Evolutionary conservation across 2,797 vertebrate genomes (phyloP), one percentile per base, ranked within the genome.

Genomic region (Sebastes melanostomus): DNA sequence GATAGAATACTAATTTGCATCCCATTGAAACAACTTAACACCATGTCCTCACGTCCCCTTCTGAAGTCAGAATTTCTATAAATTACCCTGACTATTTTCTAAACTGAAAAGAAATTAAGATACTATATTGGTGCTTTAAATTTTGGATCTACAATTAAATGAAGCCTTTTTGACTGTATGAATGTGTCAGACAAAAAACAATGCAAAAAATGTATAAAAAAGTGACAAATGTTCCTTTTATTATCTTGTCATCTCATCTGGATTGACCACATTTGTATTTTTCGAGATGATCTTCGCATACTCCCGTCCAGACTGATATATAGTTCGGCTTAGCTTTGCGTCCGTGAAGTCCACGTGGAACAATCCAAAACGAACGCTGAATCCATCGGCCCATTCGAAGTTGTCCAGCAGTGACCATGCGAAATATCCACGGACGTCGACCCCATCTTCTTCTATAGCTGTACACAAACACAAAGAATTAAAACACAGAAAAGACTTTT

Each of bases 351-450:
- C 95, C 84, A 97, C 93, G 0, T 97, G 95, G 84, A 96, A 98
- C 74, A 97, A 89, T 67, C 97, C 97, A 81, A 98, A 98, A 1
- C 94, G 90, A 36, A 77, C 89, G 1, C 86, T 95, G 86, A 94
- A 97, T 22, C 96, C 96, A 2, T 90, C 82, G 0, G 62, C 83
- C 96, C 97, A 97, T 77, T 97, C 96, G 75, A 97, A 97, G 87
- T 97, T 97, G 90, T 97, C 96, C 94, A 97, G 85, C 75, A 97
- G 92, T 0, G 95, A 96, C 96, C 96, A 97, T 0, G 88, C 89
- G 72, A 97, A 98, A 85, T 95, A 96, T 18, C 96, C 81, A 12
- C 14, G 83, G 63, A 97, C 75, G 2, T 94, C 82, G 70, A 96
- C 94, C 34, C 83, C 82, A 24, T 97, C 93, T 59, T 95, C 79